Conservation (phyloP, 2,113 vertebrate genomes). For the Lepus europaeus region DNA sequence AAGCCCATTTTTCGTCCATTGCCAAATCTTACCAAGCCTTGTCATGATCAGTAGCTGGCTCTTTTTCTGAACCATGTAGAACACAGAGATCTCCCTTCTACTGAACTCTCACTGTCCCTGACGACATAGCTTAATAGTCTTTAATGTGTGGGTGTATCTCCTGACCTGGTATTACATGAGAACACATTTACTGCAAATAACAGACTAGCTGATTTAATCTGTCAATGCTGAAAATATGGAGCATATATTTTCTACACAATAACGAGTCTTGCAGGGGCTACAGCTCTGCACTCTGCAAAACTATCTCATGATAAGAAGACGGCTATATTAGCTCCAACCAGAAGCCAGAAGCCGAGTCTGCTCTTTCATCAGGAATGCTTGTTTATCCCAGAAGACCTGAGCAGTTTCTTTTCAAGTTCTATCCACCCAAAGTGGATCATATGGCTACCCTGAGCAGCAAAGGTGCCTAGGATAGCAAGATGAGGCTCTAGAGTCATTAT, state of each 20-base stretch:
- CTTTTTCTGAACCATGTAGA: background rate
- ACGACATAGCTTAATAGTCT: background rate
- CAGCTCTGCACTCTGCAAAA: background rate
- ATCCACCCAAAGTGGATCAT: background rate
- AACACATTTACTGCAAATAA: background rate
- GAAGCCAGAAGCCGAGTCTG: background rate
- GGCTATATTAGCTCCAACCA: background rate
- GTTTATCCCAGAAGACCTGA: background rate
- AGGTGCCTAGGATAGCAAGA: background rate
- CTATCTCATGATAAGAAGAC: background rate
- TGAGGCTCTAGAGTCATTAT: background rate
- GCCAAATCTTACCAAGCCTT: background rate
- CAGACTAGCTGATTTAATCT: conserved; percentile 19
- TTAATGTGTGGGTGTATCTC: background rate
- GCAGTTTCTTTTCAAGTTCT: background rate
- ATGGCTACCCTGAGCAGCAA: background rate
- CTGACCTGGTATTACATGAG: background rate
- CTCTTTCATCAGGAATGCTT: background rate
- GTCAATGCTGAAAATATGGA: background rate
- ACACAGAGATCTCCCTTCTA: background rate
- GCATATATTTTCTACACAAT: background rate
- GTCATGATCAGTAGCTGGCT: background rate
- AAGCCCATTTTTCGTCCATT: background rate
- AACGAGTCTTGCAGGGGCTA: background rate
- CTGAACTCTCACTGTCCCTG: background rate